phyloP scores from a whole-genome alignment of 2,113 vertebrate species.

The Halcyon senegalensis region DNA sequence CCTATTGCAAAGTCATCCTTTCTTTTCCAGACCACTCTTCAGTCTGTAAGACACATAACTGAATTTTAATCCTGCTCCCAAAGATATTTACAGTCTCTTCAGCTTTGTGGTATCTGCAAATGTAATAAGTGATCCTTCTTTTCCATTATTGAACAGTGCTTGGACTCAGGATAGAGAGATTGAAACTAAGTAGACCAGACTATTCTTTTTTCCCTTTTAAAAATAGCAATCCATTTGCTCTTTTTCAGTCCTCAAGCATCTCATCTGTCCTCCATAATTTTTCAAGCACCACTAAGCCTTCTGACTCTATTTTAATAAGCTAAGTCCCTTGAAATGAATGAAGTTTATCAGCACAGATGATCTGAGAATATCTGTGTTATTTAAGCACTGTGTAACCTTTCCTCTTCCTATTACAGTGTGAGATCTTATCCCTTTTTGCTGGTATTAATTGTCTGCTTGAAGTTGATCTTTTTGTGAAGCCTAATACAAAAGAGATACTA shows the following conservation, averaged over 20 bases:
- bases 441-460: background rate
- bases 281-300: slow-evolving; percentile 13
- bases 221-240: background rate
- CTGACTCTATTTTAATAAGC: slow-evolving; percentile 15
- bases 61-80: background rate
- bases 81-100: background rate
- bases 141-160: background rate
- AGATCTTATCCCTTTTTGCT: background rate
- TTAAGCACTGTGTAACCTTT: slow-evolving; percentile 22
- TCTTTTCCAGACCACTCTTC: background rate
- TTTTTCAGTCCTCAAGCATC: background rate
- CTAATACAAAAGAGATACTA: background rate
- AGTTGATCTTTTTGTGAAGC: background rate
- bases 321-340: background rate
- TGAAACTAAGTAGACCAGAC: background rate
- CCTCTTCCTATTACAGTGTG: background rate
- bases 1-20: background rate
- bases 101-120: background rate
- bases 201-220: background rate
- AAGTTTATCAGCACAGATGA: slow-evolving; percentile 37
- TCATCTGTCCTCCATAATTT: slow-evolving; percentile 28
- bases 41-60: background rate
- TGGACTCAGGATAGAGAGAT: background rate
- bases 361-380: slow-evolving; percentile 18
- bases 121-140: background rate